A percentile compares a stretch with the other conserved stretches of the same genome.
Evolutionary conservation across 2,797 vertebrate species (phyloP).

Genomic region (Threskiornis aethiopicus): DNA sequence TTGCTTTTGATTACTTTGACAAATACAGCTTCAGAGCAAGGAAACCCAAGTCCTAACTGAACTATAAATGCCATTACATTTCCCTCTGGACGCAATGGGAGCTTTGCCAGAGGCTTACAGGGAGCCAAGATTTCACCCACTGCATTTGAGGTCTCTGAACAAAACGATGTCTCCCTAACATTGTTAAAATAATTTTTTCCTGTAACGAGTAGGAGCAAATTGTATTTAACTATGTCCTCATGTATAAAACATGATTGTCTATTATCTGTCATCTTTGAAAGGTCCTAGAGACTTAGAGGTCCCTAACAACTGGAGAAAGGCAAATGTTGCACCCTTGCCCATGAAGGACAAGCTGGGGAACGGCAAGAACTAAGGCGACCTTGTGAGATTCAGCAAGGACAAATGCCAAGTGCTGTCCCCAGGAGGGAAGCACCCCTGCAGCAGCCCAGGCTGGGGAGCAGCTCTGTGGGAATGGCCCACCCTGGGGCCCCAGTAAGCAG

Average conservation of each 20-base stretch:
- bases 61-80: background rate
- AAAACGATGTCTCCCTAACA: background rate
- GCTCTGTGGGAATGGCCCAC: background rate
- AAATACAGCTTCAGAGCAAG: background rate
- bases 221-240: background rate
- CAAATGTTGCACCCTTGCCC: background rate
- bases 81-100: background rate
- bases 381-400: background rate
- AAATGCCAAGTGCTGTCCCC: background rate
- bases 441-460: background rate
- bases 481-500: too few relatives aligned
- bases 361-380: background rate
- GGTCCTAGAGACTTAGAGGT: background rate
- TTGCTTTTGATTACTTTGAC: background rate
- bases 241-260: constrained; percentile 4
- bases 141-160: background rate
- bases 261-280: background rate
- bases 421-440: background rate
- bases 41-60: background rate
- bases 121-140: background rate
- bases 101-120: background rate
- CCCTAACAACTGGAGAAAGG: background rate
- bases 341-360: background rate
- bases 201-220: background rate
- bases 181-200: background rate